Evolutionary conservation across 2,888 invertebrate species (phyloP), one percentile per base, ranked within the genome.

Genomic region (Aquatica leii): DNA sequence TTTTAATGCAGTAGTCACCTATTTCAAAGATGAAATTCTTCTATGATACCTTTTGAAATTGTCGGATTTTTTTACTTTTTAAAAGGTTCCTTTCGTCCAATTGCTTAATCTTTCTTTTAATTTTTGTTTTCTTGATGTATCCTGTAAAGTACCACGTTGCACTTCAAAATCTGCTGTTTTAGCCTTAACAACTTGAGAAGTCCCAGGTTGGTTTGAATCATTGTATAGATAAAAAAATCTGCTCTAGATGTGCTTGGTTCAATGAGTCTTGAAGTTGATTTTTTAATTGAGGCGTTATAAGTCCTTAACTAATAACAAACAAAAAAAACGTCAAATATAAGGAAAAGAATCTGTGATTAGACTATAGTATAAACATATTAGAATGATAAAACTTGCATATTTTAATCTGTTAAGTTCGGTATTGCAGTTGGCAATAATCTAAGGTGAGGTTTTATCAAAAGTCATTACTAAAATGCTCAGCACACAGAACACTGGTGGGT

Each of bases 31-130:
- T 2, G 35, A 51, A 14, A 51, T 31, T n/a, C 12, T 2, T 14
- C 51, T 37, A 52, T 5, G 1, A 11, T n/a, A 52, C 12, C 20
- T 51, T 52, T 12, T 52, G 52, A 18, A 52, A 37, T 11, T 9
- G n/a, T n/a, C n/a, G 21, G 1, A 49, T 49, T 15, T 51, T 15
- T 6, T 24, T n/a, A 1, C 2, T 34, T 15, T 51, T 51, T 1
- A 51, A 51, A 34, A 34, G 31, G 34, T 51, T 34, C 1, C 2
- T 11, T 37, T 52, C 9, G 1, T 52, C 15, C n/a, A 51, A n/a
- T 8, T 34, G 8, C 17, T 8, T 9, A 17, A 51, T 51, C 14
- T 35, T 51, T 17, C 35, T 35, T 51, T 35, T 11, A 51, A 35
- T 4, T 1, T 9, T 51, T 34, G 14, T 35, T 51, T 51, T 8